phyloP scores from a whole-genome alignment of 2,797 vertebrate species.

The Muraenolepis orangiensis region DNA sequence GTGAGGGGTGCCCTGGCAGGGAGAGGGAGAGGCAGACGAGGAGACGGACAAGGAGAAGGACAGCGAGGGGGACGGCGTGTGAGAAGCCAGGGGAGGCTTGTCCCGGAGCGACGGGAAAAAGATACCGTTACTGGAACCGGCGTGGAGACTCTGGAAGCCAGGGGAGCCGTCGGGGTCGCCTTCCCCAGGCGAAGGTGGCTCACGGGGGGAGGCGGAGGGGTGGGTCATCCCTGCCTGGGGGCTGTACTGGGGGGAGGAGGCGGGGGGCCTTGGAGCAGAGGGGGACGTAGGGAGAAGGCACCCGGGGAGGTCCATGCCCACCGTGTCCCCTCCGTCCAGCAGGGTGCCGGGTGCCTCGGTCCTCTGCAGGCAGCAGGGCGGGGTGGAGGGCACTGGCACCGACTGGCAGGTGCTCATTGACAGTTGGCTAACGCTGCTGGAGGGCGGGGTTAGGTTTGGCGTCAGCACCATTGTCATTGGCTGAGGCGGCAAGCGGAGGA shows the following conservation, averaged over 20 bases:
- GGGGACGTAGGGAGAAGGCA: constrained; percentile 68
- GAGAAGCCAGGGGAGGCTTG: constrained; percentile 47
- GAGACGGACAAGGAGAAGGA: constrained; percentile 68
- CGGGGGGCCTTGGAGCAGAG: constrained; percentile 44
- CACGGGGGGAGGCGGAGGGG: constrained; percentile 20
- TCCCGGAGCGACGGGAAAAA: constrained; percentile 44
- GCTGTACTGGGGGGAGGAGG: constrained; percentile 17
- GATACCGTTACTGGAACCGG: constrained; percentile 44
- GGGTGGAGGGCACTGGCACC: constrained; percentile 22
- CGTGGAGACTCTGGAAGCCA: constrained; percentile 13
- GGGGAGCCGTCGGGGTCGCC: constrained; percentile 27
- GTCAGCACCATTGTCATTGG: constrained; percentile 56
- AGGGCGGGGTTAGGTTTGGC: constrained; percentile 58
- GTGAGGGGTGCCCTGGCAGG: constrained; percentile 63
- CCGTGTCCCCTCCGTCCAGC: constrained; percentile 64
- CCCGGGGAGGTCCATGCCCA: constrained; percentile 57
- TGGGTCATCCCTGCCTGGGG: neutral
- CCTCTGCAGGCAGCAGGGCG: constrained; percentile 66
- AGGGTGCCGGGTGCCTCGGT: constrained; percentile 39
- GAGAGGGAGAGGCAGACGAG: constrained; percentile 63
- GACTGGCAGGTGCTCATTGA: constrained; percentile 36
- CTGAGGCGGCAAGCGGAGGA: constrained; percentile 66
- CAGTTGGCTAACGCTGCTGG: constrained; percentile 52
- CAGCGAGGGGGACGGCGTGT: constrained; percentile 60
- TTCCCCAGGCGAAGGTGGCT: constrained; percentile 23